Conservation (phyloP, 53 echinoderm and acorn worm genomes). For the Mesocentrotus franciscanus region DNA sequence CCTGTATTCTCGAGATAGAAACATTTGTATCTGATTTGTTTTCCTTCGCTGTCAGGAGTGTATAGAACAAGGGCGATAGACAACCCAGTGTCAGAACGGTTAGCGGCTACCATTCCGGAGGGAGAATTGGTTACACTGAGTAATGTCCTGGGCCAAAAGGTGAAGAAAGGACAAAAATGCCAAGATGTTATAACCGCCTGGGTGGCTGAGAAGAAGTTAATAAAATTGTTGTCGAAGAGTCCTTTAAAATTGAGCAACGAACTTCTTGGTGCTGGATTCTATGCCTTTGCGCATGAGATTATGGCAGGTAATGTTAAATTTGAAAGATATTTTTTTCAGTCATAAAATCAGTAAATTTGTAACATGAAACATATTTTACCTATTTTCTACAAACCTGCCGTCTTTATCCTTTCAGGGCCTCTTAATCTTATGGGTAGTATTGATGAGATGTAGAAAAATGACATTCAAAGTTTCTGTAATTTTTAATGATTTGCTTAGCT, state of each 20-base stretch:
- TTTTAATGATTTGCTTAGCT: no score
- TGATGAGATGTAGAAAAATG: no score
- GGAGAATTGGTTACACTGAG: not conserved
- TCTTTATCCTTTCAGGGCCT: no score
- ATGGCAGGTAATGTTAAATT: not conserved
- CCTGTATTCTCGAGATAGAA: no score
- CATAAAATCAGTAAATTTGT: no score
- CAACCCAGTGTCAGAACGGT: not conserved
- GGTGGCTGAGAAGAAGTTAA: not conserved
- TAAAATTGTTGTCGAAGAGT: not conserved
- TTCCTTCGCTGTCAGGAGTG: not conserved
- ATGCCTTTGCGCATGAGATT: not conserved
- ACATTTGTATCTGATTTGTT: not conserved
- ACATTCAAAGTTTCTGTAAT: no score
- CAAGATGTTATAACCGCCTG: not conserved
- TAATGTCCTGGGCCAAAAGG: not conserved
- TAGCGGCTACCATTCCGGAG: not conserved
- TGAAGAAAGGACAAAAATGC: not conserved
- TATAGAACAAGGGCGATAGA: not conserved
- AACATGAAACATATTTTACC: no score
- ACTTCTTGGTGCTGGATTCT: not conserved
- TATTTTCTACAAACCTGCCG: not conserved
- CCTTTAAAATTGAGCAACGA: not conserved
- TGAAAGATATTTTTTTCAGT: not conserved
- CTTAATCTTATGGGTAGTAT: no score